Evolutionary conservation across 2,888 invertebrate species (phyloP), one percentile per base, ranked within the genome.

Genomic region (Siphonodentalium dalli): DNA sequence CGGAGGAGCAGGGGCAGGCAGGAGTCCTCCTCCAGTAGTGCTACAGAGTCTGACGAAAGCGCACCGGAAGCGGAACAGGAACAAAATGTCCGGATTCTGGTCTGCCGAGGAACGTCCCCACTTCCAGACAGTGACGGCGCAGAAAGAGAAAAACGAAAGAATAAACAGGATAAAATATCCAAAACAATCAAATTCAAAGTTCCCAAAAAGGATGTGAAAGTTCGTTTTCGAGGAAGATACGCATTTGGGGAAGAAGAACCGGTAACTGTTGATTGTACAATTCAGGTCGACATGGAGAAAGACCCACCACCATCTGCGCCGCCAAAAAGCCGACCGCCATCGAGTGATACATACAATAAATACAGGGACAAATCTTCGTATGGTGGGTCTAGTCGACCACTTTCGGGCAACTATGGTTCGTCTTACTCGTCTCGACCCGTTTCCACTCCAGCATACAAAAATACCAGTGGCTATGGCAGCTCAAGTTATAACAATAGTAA

Each of bases 21-120:
- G 41, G 34, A 23, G 31, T 15, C 27, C 4, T 29, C 29, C 27
- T 15, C 35, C 11, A 34, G 7, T 7, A 34, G 13, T 28, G 38
- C 20, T 37, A 61, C 61, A 39, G 72, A 72, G 42, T 65, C 69
- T 1, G 70, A 71, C 42, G 73, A 74, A 45, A 75, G 75, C 54
- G 70, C 72, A 1, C 75, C 75, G 0, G 75, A 75, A 48, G 72
- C 74, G 23, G 75, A 75, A 43, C 74, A 74, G 50, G 63, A 59
- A 28, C 65, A 60, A 15, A 51, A 54, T 40, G 54, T 67, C n/a
- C 58, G 64, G 27, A 78, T 72, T 59, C 61, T 77, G 40, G 73
- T 74, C 45, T 75, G 72, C 53, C 43, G 77, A 37, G 78, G 75
- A 26, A 78, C 77, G 6, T 75, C 76, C 8, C 79, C 79, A 9